A percentile compares a stretch with the other conserved stretches of the same genome.
These are phyloP conservation scores for Microtus montanus DNA, from an alignment of 2,113 vertebrate species.

Conservation along the genomic window DNA sequence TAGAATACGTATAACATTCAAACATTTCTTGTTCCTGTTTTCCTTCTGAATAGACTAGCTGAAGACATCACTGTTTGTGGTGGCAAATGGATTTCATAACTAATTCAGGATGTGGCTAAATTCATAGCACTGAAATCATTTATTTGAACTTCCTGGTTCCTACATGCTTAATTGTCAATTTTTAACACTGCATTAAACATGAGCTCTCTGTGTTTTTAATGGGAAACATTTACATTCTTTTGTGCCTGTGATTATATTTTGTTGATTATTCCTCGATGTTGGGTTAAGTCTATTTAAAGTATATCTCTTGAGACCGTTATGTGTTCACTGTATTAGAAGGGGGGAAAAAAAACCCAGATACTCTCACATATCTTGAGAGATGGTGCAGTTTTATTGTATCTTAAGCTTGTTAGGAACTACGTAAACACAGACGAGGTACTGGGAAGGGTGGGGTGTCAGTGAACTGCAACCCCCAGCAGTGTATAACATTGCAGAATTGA, in stretches of 20 bases:
- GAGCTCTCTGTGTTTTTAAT: constrained; percentile 42
- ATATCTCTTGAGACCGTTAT: constrained; percentile 30
- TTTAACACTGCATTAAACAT: constrained; percentile 71
- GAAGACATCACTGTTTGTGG: constrained; percentile 62
- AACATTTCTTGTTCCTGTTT: constrained; percentile 61
- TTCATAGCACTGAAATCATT: constrained; percentile 62
- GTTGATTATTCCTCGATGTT: constrained; percentile 59
- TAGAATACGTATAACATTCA: constrained; percentile 1
- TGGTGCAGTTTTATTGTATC: neutral
- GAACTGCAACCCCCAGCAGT: neutral
- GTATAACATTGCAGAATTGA: neutral
- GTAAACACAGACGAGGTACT: neutral
- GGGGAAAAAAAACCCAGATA: constrained; percentile 47
- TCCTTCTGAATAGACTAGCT: constrained; percentile 55
- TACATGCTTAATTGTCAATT: constrained; percentile 64
- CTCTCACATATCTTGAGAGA: constrained; percentile 51
- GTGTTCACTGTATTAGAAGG: constrained; percentile 30
- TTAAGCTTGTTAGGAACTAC: constrained; percentile 13
- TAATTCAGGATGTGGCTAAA: constrained; percentile 70
- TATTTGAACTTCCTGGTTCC: constrained; percentile 75
- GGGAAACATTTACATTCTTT: constrained; percentile 40
- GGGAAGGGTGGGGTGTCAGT: neutral
- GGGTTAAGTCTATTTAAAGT: constrained; percentile 55
- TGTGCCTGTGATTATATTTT: constrained; percentile 56
- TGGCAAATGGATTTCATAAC: constrained; percentile 74